These are phyloP conservation scores for Dendroctonus valens DNA, from an alignment of 1,140 invertebrate genomes.

Conservation along the genomic window DNA sequence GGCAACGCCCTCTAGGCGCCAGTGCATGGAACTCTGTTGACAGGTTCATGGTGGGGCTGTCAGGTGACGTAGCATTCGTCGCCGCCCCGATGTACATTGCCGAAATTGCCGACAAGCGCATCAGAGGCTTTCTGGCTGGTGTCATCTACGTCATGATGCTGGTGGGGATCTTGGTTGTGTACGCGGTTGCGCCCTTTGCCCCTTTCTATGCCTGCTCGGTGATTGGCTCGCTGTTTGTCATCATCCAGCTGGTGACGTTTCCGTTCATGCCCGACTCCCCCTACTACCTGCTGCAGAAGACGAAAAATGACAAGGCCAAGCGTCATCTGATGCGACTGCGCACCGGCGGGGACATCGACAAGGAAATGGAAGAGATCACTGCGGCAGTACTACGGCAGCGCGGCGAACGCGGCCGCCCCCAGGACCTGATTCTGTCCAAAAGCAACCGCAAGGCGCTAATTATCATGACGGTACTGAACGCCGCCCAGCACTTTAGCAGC, in stretches of 20 bases:
- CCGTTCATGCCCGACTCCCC: slow-evolving; percentile 46
- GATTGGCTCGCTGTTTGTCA: slow-evolving; percentile 39
- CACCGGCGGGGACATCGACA: slow-evolving; percentile 47
- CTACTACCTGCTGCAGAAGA: slow-evolving; percentile 42
- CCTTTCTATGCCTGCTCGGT: slow-evolving; percentile 39
- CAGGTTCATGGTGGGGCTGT: slow-evolving; percentile 44
- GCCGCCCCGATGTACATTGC: slow-evolving; percentile 47
- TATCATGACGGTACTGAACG: slow-evolving; percentile 54
- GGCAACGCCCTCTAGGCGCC: neutral
- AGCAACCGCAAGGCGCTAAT: slow-evolving; percentile 42
- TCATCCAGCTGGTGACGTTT: slow-evolving; percentile 38
- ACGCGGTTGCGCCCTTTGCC: slow-evolving; percentile 41
- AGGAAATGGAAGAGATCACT: slow-evolving; percentile 52
- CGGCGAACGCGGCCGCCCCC: slow-evolving; percentile 41
- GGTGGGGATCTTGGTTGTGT: slow-evolving; percentile 41
- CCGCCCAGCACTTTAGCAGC: slow-evolving; percentile 57
- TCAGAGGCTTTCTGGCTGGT: slow-evolving; percentile 42
- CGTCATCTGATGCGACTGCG: slow-evolving; percentile 56
- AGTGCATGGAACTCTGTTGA: slow-evolving; percentile 45
- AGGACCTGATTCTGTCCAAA: slow-evolving; percentile 40
- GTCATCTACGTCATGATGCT: slow-evolving; percentile 45
- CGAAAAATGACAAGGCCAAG: slow-evolving; percentile 53
- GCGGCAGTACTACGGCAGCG: slow-evolving; percentile 39
- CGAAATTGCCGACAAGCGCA: slow-evolving; percentile 46
- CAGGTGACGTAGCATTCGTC: slow-evolving; percentile 46